Evolutionary conservation across 2,888 invertebrate species (phyloP).

Genomic region (Eretmocerus hayati): DNA sequence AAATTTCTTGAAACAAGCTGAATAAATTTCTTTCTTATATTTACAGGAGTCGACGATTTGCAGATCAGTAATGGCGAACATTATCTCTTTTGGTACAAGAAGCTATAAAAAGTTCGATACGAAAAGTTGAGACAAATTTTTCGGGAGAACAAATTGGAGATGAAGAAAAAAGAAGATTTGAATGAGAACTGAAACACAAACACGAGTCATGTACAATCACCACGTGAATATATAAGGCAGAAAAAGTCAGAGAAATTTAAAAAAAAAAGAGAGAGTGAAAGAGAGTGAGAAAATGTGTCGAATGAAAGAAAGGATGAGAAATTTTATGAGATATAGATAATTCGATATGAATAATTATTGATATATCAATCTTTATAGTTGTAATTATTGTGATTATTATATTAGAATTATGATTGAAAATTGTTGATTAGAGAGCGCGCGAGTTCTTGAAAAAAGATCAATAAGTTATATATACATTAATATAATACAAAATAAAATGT

Average conservation of each 20-base stretch:
- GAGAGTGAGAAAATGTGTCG: not conserved
- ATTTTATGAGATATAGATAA: slow-evolving; percentile 2
- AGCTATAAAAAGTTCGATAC: slow-evolving; percentile 52
- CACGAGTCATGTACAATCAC: not conserved
- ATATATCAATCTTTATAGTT: slow-evolving; percentile 15
- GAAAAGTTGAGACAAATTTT: no score
- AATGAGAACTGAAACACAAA: no score
- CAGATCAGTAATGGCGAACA: slow-evolving; percentile 82
- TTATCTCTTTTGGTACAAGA: slow-evolving; percentile 89
- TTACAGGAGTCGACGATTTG: slow-evolving; percentile 78
- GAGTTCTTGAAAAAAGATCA: no score
- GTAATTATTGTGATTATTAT: slow-evolving; percentile 19
- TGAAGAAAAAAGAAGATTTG: no score
- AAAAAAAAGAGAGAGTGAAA: slow-evolving; percentile 9
- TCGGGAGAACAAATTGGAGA: no score
- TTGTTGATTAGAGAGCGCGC: no score
- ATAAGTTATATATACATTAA: not conserved
- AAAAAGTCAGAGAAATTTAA: slow-evolving; percentile 1
- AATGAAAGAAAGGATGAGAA: not conserved
- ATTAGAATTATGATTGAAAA: slow-evolving; percentile 17
- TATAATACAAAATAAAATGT: slow-evolving; percentile 17
- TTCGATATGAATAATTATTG: not conserved
- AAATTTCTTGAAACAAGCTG: no score
- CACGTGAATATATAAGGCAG: slow-evolving; percentile 1
- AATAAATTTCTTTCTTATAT: no score